Percentiles rank a stretch among this genome's conserved stretches.
Conservation (phyloP, 2,888 invertebrate genomes). For the Campoplex capitator region DNA sequence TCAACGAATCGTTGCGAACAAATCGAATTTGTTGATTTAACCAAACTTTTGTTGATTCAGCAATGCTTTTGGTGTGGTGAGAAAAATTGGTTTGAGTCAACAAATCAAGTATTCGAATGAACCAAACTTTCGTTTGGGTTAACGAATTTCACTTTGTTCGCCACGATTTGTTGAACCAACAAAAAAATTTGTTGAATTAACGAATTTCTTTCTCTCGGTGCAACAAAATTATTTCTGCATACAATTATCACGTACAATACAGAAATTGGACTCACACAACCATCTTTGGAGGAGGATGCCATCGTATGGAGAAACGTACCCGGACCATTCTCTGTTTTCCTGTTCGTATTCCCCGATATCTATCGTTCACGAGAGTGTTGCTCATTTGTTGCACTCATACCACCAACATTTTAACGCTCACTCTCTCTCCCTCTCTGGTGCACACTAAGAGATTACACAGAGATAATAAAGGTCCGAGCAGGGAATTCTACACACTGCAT, state of each 20-base stretch:
- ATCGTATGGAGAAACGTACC: background rate
- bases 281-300: background rate
- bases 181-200: no score
- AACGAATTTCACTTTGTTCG: no score
- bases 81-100: no score
- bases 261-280: background rate
- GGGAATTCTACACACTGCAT: conserved; percentile 47
- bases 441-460: conserved; percentile 58
- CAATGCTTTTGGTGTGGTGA: no score
- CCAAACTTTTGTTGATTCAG: no score
- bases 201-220: no score
- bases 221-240: background rate
- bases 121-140: no score
- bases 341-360: conserved; percentile 7
- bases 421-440: conserved; percentile 1
- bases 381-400: background rate
- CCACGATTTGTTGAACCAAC: no score
- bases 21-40: no score
- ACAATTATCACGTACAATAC: background rate
- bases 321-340: background rate
- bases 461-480: conserved; percentile 57
- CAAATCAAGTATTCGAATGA: no score
- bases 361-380: conserved; percentile 5
- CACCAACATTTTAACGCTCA: background rate
- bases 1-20: no score